Base-by-base conservation (phyloP, 1,140 invertebrate genomes). In the Solenopsis invicta region DNA sequence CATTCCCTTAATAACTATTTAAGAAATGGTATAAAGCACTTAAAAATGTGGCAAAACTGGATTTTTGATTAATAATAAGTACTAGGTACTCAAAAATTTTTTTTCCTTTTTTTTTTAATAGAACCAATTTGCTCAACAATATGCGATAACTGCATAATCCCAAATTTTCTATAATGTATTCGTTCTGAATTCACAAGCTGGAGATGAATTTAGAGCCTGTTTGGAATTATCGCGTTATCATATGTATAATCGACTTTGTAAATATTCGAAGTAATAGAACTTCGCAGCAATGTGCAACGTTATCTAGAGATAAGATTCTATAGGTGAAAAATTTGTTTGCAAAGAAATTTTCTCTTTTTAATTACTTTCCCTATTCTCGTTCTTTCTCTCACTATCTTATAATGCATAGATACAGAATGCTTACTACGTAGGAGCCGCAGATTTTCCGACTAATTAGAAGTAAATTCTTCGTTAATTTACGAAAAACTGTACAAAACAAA, bases 221-320 rank as follows among this genome's bases (percentile, higher is more conserved):
- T 72, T n/a, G 24, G 50, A 8, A 78, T 78, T 50, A 80, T 45
- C 29, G 18, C 52, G n/a, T 67, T 67, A 80, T 80, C 61, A 80
- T 8, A 78, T 8, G 12, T 66, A 6, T 16, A 41, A 78, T 66
- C 45, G 21, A 52, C n/a, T 64, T 67, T 12, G 76, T 24, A 67
- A 80, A 67, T 67, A 45, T 80, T n/a, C 13, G 29, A 48, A 66
- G n/a, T 50, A 66, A 59, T n/a, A 52, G 13, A 50, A 67, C 67
- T 48, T 29, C 34, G 10, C 54, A 77, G 16, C 13, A 37, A 64
- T 1, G 9, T 77, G 59, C 24, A 37, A 52, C 45, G 18, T 52
- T 66, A 67, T 80, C 61, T 67, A 66, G 9, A 80, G 61, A 80
- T 80, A 80, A 80, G 45, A 48, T 29, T 29, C 29, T 52, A 41